These are phyloP conservation scores for Leucosticte australis DNA, from an alignment of 2,113 vertebrate species.

Conservation along the genomic window DNA sequence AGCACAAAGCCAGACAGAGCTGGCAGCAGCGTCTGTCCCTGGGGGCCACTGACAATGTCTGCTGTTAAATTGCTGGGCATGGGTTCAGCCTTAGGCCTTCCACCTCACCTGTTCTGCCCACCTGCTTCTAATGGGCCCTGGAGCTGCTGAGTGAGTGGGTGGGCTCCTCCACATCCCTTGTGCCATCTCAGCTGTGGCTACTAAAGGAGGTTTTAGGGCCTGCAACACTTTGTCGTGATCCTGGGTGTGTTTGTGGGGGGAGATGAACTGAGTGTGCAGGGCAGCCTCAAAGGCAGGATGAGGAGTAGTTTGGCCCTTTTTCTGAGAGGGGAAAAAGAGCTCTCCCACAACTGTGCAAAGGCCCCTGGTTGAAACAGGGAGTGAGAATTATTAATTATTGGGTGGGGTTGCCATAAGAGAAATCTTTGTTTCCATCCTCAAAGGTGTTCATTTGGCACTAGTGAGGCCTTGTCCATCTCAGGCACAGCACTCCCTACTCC, in stretches of 20 bases:
- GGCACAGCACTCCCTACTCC: background rate
- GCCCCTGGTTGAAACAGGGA: background rate
- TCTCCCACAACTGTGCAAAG: background rate
- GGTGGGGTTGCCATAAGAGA: background rate
- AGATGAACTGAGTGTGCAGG: background rate
- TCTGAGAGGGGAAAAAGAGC: background rate
- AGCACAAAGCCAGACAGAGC: background rate
- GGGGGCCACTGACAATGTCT: background rate
- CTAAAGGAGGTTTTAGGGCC: background rate
- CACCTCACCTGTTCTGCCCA: background rate
- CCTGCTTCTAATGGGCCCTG: background rate
- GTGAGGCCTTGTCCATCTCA: background rate
- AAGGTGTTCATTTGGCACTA: background rate
- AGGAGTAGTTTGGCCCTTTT: background rate
- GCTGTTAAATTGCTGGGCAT: background rate
- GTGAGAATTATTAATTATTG: background rate
- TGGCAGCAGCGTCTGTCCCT: background rate
- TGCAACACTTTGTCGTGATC: rapidly evolving
- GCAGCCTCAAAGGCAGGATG: background rate
- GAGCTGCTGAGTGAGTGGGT: rapidly evolving
- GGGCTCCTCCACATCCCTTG: background rate
- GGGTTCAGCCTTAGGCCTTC: background rate
- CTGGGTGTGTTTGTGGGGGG: rapidly evolving
- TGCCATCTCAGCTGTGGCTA: rapidly evolving
- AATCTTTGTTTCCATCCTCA: background rate